phyloP scores from a whole-genome alignment of 1,140 invertebrate genomes.

The Trissolcus basalis region DNA sequence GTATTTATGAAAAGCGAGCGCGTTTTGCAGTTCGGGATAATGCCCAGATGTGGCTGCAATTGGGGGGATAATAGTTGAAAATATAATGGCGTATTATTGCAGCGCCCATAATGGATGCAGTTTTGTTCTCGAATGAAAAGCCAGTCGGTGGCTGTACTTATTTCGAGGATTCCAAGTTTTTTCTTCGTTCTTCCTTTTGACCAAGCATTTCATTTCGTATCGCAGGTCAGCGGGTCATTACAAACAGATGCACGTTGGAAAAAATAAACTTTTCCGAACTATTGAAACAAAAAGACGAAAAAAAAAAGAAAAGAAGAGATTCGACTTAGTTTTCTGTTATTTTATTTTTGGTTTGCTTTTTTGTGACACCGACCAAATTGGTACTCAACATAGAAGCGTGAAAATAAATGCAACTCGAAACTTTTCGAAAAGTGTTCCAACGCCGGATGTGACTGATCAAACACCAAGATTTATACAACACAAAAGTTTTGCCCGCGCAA shows the following conservation, averaged over 20 bases:
- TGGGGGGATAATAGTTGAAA: background rate
- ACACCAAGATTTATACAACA: conserved; percentile 27
- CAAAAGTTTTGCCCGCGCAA: conserved; percentile 21
- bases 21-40: conserved; percentile 29
- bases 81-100: conserved; percentile 12
- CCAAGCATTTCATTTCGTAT: no score
- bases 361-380: conserved; percentile 24
- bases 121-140: conserved; percentile 1
- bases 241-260: no score
- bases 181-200: background rate
- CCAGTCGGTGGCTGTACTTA: background rate
- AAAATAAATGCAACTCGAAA: conserved; percentile 34
- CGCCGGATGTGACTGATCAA: conserved; percentile 31
- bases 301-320: no score
- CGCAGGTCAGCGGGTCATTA: no score
- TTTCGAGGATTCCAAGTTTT: background rate
- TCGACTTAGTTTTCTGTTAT: no score
- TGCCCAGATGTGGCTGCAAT: conserved; percentile 24
- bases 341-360: background rate
- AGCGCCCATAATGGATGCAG: background rate
- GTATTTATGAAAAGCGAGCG: conserved; percentile 41
- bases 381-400: background rate
- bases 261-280: no score
- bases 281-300: background rate
- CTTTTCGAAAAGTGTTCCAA: conserved; percentile 16